Conservation (phyloP, 2,797 vertebrate species). For the Sebastiscus tertius region DNA sequence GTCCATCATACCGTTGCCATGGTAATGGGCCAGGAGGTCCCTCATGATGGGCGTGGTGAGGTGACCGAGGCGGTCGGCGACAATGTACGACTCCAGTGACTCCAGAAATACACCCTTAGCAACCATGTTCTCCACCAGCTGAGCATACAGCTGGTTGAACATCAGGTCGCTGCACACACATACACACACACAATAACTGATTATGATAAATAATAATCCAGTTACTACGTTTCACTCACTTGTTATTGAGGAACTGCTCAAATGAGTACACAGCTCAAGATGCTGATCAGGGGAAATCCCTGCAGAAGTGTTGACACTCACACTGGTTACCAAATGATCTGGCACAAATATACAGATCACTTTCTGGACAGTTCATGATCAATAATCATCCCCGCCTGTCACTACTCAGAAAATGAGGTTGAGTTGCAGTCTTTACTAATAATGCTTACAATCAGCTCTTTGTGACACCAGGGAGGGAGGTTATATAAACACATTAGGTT, state of each 20-base stretch:
- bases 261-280: neutral
- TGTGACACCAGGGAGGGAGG: neutral
- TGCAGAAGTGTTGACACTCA: neutral
- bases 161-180: conserved; percentile 87
- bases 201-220: neutral
- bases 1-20: conserved; percentile 92
- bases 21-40: conserved; percentile 94
- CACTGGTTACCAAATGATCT: neutral
- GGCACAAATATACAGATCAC: neutral
- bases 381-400: too few species aligned
- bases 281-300: too few species aligned
- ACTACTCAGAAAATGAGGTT: neutral
- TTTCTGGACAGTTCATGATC: too few species aligned
- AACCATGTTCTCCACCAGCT: conserved; percentile 91
- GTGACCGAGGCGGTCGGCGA: conserved; percentile 91
- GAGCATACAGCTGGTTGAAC: conserved; percentile 92
- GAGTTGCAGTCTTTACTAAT: neutral
- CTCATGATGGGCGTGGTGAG: conserved; percentile 94
- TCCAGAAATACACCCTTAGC: conserved; percentile 94
- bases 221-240: neutral
- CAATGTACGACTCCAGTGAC: conserved; percentile 92
- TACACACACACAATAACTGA: neutral
- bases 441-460: neutral
- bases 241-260: neutral
- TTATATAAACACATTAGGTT: neutral